Base-by-base conservation (phyloP, 2,888 invertebrate genomes). In the Entomobrya multifasciata region DNA sequence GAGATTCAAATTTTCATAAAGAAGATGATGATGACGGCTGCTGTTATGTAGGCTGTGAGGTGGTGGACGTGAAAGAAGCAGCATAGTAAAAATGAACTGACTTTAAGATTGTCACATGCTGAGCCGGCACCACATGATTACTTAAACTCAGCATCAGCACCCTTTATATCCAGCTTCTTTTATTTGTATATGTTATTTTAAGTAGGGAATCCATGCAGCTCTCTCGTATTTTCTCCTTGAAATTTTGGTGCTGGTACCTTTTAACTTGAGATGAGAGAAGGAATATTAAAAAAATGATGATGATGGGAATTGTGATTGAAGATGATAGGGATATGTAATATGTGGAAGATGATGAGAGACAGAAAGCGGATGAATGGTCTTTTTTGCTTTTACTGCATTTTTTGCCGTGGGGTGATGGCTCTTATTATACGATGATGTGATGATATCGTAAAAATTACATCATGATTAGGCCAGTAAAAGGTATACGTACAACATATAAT, bases 91-190 rank as follows among this genome's bases (percentile, higher is more conserved):
- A 84, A 77, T 65, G 55, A n/a, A 72, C 77, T 62, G 77, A 84
- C 52, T 77, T 84, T 67, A 76, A 87, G 85, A 83, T 79, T 86
- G 86, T 78, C 87, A 62, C 89, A 86, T 87, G 89, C 89, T 87
- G 89, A 87, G 81, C 80, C 81, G 86, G 86, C 89, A 76, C 87
- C 78, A 86, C 80, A 86, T 60, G 89, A 86, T 74, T 49, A 62
- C 87, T 80, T 79, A 65, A 82, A 62, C 20, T 79, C 87, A 81
- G 74, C 80, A 87, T 87, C 87, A 87, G 89, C 87, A 87, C 89
- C 87, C 89, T 70, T 49, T 13, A 70, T 25, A 70, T n/a, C 49
- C 70, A 70, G 44, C 22, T 41, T n/a, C n/a, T 8, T 15, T 10
- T 47, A 70, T 70, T 27, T 27, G 27, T 41, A 36, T 52, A 44